These are phyloP conservation scores for Megalops atlanticus DNA, from an alignment of 2,113 vertebrate species.

Conservation along the genomic window DNA sequence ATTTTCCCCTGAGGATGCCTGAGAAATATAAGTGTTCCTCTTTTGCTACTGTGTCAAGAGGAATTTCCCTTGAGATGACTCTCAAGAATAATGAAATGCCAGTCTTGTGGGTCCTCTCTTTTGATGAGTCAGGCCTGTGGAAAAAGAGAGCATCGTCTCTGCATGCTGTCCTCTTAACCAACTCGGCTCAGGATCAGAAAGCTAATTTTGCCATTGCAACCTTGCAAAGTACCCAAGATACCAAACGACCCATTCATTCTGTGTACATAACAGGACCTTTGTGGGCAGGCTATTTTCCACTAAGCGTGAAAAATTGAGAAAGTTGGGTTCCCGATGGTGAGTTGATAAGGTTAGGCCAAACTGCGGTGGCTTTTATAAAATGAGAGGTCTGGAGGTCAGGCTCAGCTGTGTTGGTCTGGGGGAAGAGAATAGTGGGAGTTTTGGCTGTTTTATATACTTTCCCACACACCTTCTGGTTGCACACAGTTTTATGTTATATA, in stretches of 20 bases:
- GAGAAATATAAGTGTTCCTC: neutral
- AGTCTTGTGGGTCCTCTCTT: neutral
- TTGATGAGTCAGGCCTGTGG: constrained; percentile 4
- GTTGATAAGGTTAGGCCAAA: no score
- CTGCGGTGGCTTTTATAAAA: no score
- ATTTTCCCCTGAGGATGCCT: neutral
- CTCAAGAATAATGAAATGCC: neutral
- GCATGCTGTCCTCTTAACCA: neutral
- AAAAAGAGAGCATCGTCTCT: constrained; percentile 10
- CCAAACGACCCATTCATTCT: constrained; percentile 7
- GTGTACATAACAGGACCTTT: neutral
- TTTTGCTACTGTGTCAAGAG: neutral
- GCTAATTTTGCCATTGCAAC: constrained; percentile 46
- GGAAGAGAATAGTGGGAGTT: no score
- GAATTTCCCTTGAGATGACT: neutral
- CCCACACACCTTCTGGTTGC: no score
- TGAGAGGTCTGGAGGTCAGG: no score
- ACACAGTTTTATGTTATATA: no score
- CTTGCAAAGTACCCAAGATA: constrained; percentile 41
- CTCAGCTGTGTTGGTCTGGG: no score
- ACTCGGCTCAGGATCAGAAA: constrained; percentile 14
- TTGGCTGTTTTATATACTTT: no score
- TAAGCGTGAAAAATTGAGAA: no score
- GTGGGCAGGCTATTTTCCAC: neutral
- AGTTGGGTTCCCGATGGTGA: no score